Conservation (phyloP, 1,140 invertebrate species). For the Megathymus violae region DNA sequence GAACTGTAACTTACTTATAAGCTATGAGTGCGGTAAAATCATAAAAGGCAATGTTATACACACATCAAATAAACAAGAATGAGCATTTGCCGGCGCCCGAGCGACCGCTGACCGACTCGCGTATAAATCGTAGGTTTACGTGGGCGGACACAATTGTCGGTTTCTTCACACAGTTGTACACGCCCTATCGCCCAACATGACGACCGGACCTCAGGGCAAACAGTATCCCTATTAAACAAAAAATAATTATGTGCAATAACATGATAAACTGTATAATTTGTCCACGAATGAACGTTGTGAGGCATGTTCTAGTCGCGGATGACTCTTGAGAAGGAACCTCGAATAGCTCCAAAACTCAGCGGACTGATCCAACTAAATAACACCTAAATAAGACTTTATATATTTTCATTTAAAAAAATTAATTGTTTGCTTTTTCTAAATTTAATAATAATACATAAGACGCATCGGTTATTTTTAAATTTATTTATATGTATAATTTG, state of each 20-base stretch:
- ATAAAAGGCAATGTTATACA: constrained; percentile 19
- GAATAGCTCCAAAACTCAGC: too few species aligned
- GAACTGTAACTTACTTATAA: constrained; percentile 8
- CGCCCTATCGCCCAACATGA: constrained; percentile 46
- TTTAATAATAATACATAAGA: too few species aligned
- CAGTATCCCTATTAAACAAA: constrained; percentile 37
- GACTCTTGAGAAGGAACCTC: too few species aligned
- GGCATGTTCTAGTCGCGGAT: too few species aligned
- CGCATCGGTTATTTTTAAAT: too few species aligned
- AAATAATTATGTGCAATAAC: constrained; percentile 23
- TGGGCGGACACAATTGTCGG: constrained; percentile 56
- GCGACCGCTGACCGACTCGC: constrained; percentile 20
- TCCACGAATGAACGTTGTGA: too few species aligned
- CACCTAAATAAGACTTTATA: too few species aligned
- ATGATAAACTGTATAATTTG: too few species aligned
- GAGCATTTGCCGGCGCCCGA: constrained; percentile 27
- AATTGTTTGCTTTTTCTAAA: too few species aligned
- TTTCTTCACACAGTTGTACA: constrained; percentile 48
- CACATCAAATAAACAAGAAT: constrained; percentile 31
- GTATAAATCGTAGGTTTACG: constrained; percentile 57
- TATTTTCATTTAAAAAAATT: too few species aligned
- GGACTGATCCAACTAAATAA: too few species aligned
- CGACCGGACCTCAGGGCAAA: constrained; percentile 41
- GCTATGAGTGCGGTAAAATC: constrained; percentile 8
- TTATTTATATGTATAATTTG: too few species aligned